A percentile compares a stretch with the other conserved stretches of the same genome.
Evolutionary conservation across 2,888 invertebrate genomes (phyloP).

Genomic region (Caenorhabditis japonica): DNA sequence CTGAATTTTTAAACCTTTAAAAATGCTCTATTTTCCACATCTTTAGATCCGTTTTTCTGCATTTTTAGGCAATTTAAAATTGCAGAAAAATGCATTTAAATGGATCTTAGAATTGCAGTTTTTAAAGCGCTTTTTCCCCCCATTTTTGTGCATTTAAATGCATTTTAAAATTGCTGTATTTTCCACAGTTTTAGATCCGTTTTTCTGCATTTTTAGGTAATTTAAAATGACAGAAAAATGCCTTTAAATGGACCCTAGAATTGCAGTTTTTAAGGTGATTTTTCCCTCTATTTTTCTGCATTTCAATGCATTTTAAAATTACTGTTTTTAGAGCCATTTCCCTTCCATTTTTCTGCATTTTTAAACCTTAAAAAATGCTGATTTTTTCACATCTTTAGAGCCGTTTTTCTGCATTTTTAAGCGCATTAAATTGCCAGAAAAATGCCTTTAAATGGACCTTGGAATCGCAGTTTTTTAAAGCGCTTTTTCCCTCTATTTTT

Average conservation of each 20-base stretch:
- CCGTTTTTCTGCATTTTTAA: background rate
- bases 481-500: background rate
- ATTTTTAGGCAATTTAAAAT: background rate
- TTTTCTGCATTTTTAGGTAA: background rate
- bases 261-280: background rate
- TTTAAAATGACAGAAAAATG: background rate
- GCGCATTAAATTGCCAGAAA: background rate
- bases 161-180: too few relatives aligned
- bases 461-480: background rate
- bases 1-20: slow-evolving; percentile 9
- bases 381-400: background rate
- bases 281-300: background rate
- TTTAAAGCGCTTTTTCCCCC: background rate
- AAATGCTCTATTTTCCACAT: too few relatives aligned
- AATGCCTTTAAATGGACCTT: background rate
- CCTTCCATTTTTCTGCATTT: background rate
- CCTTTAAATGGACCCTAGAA: background rate
- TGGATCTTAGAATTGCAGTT: background rate
- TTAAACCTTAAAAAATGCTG: too few relatives aligned
- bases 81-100: background rate
- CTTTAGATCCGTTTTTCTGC: slow-evolving; percentile 2
- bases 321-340: too few relatives aligned
- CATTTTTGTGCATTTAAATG: background rate
- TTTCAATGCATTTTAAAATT: background rate
- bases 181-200: background rate